Evolutionary conservation across 2,888 invertebrate species (phyloP).

Genomic region (Strigamia transsilvanica): DNA sequence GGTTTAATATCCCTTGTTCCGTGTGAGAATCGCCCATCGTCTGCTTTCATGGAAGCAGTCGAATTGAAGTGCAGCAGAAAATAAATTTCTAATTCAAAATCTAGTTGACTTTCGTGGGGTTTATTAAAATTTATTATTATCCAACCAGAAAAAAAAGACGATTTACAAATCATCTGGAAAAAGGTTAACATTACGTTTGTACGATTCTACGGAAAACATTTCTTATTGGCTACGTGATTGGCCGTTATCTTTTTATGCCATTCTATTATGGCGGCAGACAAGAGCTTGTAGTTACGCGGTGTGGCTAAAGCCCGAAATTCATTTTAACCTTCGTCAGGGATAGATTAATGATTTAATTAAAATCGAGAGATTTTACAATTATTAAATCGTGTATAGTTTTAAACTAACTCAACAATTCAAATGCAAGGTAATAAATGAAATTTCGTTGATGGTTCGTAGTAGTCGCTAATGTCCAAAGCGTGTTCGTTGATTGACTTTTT

Average conservation of each 20-base stretch:
- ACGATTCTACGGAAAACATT: neutral
- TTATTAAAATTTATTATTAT: neutral
- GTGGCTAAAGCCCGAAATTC: neutral
- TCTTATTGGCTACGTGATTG: neutral
- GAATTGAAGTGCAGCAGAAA: neutral
- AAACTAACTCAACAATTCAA: neutral
- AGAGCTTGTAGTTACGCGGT: neutral
- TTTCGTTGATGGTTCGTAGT: neutral
- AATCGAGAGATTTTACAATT: neutral
- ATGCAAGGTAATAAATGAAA: constrained; percentile 31
- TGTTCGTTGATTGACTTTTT: constrained; percentile 13
- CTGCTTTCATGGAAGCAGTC: neutral
- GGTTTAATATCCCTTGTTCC: neutral
- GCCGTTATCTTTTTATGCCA: neutral
- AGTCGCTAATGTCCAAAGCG: neutral
- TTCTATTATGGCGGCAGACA: constrained; percentile 35
- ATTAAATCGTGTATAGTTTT: neutral
- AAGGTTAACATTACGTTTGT: neutral
- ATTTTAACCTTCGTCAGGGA: neutral
- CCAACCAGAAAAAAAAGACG: neutral
- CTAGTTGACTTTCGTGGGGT: neutral
- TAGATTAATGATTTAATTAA: neutral
- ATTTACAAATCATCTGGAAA: neutral
- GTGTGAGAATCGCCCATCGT: neutral
- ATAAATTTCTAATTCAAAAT: neutral